Evolutionary conservation across 2,797 vertebrate genomes (phyloP).

Genomic region (Coluber constrictor): DNA sequence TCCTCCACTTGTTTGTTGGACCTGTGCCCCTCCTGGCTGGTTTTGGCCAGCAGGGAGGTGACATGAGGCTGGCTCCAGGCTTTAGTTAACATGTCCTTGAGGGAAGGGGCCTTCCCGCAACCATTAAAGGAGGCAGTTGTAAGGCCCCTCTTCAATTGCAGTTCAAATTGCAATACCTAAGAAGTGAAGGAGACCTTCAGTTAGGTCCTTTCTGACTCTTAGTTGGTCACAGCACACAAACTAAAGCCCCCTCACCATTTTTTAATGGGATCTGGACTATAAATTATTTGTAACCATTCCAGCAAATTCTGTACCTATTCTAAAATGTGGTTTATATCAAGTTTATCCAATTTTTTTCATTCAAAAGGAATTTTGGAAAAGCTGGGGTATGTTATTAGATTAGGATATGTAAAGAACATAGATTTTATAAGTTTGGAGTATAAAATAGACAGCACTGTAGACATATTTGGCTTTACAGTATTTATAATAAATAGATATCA

Average conservation of each 20-base stretch:
- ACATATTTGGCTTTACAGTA: neutral
- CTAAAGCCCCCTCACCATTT: neutral
- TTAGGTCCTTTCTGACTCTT: neutral
- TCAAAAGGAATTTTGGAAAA: neutral
- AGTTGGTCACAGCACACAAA: neutral
- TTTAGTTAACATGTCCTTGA: no score
- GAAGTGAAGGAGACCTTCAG: neutral
- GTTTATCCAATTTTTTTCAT: neutral
- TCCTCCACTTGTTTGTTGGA: no score
- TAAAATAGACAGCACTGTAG: neutral
- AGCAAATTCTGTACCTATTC: neutral
- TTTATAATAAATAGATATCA: neutral
- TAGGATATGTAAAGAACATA: neutral
- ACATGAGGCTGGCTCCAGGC: no score
- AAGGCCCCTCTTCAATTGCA: no score
- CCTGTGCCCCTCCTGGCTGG: no score
- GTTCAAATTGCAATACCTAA: neutral
- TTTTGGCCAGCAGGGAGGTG: no score
- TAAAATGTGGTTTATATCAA: neutral
- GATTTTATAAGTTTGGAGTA: neutral
- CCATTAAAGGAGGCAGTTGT: no score
- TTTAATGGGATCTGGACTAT: neutral
- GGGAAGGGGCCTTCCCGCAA: no score
- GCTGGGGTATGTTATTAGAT: neutral
- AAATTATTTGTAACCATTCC: neutral